Percentiles rank a stretch among this genome's conserved stretches.
Evolutionary conservation across 1,140 invertebrate genomes (phyloP).

Genomic region (Heliconius hewitsoni): DNA sequence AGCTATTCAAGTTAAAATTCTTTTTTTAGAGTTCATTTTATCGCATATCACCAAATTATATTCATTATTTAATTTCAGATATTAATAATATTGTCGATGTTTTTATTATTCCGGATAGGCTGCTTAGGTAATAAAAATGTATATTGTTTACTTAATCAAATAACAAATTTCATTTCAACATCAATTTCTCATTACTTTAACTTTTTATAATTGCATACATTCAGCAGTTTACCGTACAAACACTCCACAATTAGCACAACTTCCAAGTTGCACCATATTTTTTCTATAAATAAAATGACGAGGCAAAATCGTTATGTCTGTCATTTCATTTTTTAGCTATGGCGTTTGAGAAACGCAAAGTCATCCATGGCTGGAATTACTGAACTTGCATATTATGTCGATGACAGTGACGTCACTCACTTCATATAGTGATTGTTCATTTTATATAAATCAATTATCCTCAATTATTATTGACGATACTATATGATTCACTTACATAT

Average conservation of each 20-base stretch:
- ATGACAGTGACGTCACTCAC: not conserved
- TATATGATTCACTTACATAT: not conserved
- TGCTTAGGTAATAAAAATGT: no score
- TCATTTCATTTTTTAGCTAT: not conserved
- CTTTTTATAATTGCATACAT: not conserved
- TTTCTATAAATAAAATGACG: not conserved
- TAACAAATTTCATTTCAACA: not conserved
- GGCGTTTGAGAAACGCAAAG: not conserved
- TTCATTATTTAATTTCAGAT: no score
- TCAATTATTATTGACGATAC: not conserved
- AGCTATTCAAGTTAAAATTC: no score
- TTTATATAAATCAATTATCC: not conserved
- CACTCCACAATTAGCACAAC: no score
- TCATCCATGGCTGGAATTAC: not conserved
- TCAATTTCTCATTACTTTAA: not conserved
- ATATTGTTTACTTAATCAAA: no score
- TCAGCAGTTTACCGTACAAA: not conserved
- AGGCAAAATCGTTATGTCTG: not conserved
- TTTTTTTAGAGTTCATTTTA: no score
- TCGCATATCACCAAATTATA: no score
- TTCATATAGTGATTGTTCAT: not conserved
- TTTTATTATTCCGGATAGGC: no score
- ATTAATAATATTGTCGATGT: no score
- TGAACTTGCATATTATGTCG: not conserved
- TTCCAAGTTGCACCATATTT: not conserved